Percentiles rank a stretch among this genome's conserved stretches.
Evolutionary conservation across 1,140 invertebrate species (phyloP).

Genomic region (Drosophila littoralis): DNA sequence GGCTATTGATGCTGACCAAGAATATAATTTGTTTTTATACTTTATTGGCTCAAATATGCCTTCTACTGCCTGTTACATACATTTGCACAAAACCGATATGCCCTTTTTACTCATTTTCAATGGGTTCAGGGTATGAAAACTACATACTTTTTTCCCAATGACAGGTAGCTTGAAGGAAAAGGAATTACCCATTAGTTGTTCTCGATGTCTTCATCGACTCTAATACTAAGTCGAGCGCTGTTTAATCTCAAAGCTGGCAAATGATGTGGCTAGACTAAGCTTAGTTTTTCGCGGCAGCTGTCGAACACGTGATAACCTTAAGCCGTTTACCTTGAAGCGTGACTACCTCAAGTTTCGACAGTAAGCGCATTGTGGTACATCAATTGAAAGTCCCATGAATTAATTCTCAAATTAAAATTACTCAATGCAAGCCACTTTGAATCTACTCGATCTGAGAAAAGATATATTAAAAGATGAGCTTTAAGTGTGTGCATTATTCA

Average conservation of each 20-base stretch:
- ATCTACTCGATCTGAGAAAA: neutral
- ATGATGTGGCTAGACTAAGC: neutral
- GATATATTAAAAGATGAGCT: neutral
- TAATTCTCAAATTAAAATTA: constrained; percentile 1
- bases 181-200: too few relatives aligned
- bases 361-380: neutral
- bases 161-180: too few relatives aligned
- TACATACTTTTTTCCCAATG: too few relatives aligned
- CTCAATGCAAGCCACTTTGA: neutral
- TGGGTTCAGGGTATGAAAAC: too few relatives aligned
- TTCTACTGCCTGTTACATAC: too few relatives aligned
- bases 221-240: neutral
- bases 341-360: constrained; percentile 6
- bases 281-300: constrained; percentile 14
- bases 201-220: too few relatives aligned
- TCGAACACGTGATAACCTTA: constrained; percentile 51
- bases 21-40: too few relatives aligned
- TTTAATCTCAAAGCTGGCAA: neutral
- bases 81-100: too few relatives aligned
- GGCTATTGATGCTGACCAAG: too few relatives aligned
- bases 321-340: constrained; percentile 53
- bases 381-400: neutral
- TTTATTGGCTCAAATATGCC: too few relatives aligned
- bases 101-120: too few relatives aligned
- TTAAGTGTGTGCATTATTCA: too few relatives aligned